Evolutionary conservation across 2,113 vertebrate species (phyloP).

Genomic region (Embiotoca jacksoni): DNA sequence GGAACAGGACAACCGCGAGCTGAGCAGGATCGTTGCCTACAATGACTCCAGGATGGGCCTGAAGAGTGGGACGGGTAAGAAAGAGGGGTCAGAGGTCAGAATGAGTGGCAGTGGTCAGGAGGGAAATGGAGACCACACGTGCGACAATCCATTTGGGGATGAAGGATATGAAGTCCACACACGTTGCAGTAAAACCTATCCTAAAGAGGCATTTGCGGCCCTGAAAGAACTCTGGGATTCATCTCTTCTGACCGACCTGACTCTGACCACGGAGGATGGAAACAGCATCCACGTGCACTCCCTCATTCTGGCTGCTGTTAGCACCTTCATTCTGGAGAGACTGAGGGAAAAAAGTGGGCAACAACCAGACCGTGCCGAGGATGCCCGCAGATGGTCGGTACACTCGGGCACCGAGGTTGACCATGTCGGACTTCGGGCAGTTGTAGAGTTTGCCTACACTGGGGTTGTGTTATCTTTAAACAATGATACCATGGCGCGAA

Average conservation of each 20-base stretch:
- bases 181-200: conserved; percentile 55
- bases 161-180: conserved; percentile 6
- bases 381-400: conserved; percentile 20
- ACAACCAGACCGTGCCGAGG: not conserved
- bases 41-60: conserved; percentile 78
- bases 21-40: conserved; percentile 79
- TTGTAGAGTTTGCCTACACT: conserved; percentile 90
- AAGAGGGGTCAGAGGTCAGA: conserved; percentile 7
- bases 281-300: conserved; percentile 74
- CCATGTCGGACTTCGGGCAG: conserved; percentile 75
- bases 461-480: conserved; percentile 75
- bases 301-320: conserved; percentile 83
- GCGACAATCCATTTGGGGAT: not conserved
- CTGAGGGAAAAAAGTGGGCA: conserved; percentile 21
- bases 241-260: conserved; percentile 81
- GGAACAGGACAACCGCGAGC: conserved; percentile 67
- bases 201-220: conserved; percentile 69
- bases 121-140: not conserved
- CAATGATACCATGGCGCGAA: conserved; percentile 24
- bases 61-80: not conserved
- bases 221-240: conserved; percentile 75
- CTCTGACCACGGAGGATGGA: conserved; percentile 63
- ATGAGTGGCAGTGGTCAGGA: conserved; percentile 1
- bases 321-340: conserved; percentile 73
- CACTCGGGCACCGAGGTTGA: conserved; percentile 53